Evolutionary conservation across 2,113 vertebrate species (phyloP), one percentile per base, ranked within the genome.

Genomic region (Heteronetta atricapilla): DNA sequence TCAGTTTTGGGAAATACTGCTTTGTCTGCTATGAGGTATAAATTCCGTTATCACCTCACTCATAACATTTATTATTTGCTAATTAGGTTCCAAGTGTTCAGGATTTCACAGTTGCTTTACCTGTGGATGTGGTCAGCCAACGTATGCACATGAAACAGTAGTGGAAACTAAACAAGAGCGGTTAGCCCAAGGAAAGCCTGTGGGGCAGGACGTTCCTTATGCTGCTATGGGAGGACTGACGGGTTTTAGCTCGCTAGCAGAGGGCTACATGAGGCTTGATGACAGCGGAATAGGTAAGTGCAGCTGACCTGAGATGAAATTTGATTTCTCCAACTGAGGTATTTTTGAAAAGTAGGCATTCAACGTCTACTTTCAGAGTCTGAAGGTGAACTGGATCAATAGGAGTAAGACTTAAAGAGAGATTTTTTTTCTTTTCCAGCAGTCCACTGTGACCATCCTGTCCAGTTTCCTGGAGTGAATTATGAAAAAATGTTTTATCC

Each of bases 161-260:
- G 98, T 99, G 86, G 99, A 99, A 95, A 99, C 98, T 0, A 98
- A 98, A 87, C 80, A 96, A 29, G 98, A 99, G 79, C 97, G 99
- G 80, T 58, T 98, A 89, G 98, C 98, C 19, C 97, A 98, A 23
- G 98, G 98, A 63, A 98, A 86, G 85, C 98, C 99, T 0, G 98
- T 98, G 82, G 99, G 99, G 38, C 94, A 66, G 42, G 98, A 98
- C 26, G 98, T 99, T 48, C 99, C 98, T 11, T 99, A 98, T 1
- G 98, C 98, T 73, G 99, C 99, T 7, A 98, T 99, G 98, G 99
- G 99, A 56, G 99, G 99, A 11, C 83, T 99, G 75, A 99, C 98
- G 4, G 99, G 99, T 17, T 99, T 99, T 94, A 99, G 98, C 80
- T 99, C 99, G 1, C 96, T 99, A 63, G 95, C 98, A 83, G 99